A percentile compares a stretch with the other conserved stretches of the same genome.
Evolutionary conservation across 2,888 invertebrate species (phyloP).

Genomic region (Leucophora obtusa): DNA sequence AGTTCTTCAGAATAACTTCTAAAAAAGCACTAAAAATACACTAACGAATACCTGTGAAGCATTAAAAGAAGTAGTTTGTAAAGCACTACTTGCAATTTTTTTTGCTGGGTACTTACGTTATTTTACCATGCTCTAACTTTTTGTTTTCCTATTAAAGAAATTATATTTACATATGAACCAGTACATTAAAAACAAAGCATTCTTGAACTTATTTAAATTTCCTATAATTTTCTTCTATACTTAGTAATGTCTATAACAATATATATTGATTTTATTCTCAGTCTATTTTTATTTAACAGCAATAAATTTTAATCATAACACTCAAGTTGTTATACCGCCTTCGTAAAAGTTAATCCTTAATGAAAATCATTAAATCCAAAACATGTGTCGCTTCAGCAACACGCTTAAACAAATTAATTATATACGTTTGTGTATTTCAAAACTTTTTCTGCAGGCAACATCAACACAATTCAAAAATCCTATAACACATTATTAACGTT

Average conservation of each 20-base stretch:
- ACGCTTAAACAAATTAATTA: neutral
- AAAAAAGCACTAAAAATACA: too few relatives aligned
- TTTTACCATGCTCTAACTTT: too few relatives aligned
- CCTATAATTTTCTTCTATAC: too few relatives aligned
- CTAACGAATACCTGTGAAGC: too few relatives aligned
- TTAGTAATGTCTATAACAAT: neutral
- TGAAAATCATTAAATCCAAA: conserved; percentile 1
- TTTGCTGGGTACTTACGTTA: too few relatives aligned
- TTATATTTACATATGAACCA: too few relatives aligned
- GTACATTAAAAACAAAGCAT: too few relatives aligned
- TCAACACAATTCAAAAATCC: neutral
- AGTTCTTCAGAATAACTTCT: too few relatives aligned
- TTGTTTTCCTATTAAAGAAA: too few relatives aligned
- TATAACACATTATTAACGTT: neutral
- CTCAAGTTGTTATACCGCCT: neutral
- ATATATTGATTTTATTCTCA: neutral
- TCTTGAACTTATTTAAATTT: too few relatives aligned
- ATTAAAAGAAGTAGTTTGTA: too few relatives aligned
- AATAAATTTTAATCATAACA: neutral
- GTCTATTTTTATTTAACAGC: neutral
- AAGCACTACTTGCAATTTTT: too few relatives aligned
- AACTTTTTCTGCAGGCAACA: neutral
- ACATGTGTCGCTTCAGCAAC: conserved; percentile 6
- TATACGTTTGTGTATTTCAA: neutral
- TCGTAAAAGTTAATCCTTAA: neutral